phyloP scores from a whole-genome alignment of 2,888 invertebrate genomes.

The Scelioninae gen. 2 region DNA sequence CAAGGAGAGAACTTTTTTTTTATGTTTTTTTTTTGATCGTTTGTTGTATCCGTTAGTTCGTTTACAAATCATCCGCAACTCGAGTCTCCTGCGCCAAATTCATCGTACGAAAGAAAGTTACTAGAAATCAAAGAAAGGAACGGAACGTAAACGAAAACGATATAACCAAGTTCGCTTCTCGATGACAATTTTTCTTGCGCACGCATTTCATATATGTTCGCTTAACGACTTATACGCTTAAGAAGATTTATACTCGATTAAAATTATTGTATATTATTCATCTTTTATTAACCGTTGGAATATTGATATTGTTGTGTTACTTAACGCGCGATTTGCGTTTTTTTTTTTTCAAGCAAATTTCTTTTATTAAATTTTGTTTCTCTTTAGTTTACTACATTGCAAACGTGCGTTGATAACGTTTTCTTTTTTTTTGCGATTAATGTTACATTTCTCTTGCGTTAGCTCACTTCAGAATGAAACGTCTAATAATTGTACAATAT shows the following conservation, averaged over 20 bases:
- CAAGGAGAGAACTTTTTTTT: neutral
- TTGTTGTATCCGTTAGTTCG: slow-evolving; percentile 18
- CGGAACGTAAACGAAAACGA: slow-evolving; percentile 39
- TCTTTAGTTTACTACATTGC: slow-evolving; percentile 47
- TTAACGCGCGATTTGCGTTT: slow-evolving; percentile 26
- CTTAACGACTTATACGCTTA: slow-evolving; percentile 66
- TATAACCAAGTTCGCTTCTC: slow-evolving; percentile 40
- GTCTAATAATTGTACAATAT: slow-evolving; percentile 59
- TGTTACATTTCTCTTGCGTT: slow-evolving; percentile 46
- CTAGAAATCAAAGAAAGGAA: too few relatives aligned
- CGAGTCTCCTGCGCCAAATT: slow-evolving; percentile 31
- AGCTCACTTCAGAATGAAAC: slow-evolving; percentile 62
- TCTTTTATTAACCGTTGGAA: slow-evolving; percentile 71
- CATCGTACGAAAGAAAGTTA: too few relatives aligned
- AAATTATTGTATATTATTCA: slow-evolving; percentile 72
- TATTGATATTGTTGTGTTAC: slow-evolving; percentile 68
- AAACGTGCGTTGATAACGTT: slow-evolving; percentile 46
- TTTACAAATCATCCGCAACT: slow-evolving; percentile 31
- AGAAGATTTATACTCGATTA: slow-evolving; percentile 68
- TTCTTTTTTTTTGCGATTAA: slow-evolving; percentile 28
- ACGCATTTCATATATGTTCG: slow-evolving; percentile 53
- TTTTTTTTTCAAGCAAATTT: slow-evolving; percentile 18
- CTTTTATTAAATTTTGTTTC: slow-evolving; percentile 20
- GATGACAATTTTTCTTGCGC: slow-evolving; percentile 49
- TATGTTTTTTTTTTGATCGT: neutral